These are phyloP conservation scores for Charadrius vociferus DNA, from an alignment of 2,113 vertebrate genomes.

Conservation along the genomic window DNA sequence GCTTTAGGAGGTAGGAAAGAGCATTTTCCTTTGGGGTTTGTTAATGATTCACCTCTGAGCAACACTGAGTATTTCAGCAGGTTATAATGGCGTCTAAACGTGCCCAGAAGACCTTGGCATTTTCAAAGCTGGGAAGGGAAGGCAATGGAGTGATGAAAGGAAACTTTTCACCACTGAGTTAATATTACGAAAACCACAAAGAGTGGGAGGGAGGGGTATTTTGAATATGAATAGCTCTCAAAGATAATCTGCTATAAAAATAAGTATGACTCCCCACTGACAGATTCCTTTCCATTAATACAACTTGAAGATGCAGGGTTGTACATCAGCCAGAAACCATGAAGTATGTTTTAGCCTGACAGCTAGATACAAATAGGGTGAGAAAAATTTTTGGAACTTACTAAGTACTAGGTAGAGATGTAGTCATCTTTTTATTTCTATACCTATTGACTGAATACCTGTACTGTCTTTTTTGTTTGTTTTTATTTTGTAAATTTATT, in stretches of 20 bases:
- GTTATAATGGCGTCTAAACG: background rate
- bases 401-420: background rate
- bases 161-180: background rate
- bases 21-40: background rate
- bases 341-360: background rate
- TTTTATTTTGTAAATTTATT: background rate
- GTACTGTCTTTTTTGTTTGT: background rate
- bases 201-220: background rate
- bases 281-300: slow-evolving; percentile 8
- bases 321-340: background rate
- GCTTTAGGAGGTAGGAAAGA: background rate
- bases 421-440: background rate
- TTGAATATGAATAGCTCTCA: background rate
- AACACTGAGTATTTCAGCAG: background rate
- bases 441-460: background rate
- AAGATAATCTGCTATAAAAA: slow-evolving; percentile 15
- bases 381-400: background rate
- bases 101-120: background rate
- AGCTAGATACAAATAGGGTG: background rate
- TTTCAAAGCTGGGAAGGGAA: background rate
- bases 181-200: background rate
- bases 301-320: background rate
- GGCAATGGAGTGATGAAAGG: background rate
- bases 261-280: background rate
- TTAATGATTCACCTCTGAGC: background rate